Evolutionary conservation across 1,140 invertebrate species (phyloP).

Genomic region (Drosophila equinoxialis): DNA sequence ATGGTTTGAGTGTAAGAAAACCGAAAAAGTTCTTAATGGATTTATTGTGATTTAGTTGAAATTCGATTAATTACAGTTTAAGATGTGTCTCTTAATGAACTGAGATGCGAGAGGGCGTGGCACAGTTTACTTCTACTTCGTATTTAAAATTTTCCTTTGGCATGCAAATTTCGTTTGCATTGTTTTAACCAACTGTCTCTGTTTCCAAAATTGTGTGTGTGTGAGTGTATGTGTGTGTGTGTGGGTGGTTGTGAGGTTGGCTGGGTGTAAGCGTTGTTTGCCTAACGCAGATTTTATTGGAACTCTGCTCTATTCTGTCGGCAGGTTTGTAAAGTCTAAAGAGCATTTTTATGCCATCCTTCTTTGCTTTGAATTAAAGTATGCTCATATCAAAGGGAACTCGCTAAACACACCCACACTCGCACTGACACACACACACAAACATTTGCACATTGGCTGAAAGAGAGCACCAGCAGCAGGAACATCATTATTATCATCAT

Average conservation of each 20-base stretch:
- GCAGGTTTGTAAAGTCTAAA: conserved; percentile 9
- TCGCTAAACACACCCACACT: not conserved
- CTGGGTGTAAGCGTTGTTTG: conserved; percentile 46
- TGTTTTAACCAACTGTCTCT: conserved; percentile 27
- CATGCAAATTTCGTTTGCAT: conserved; percentile 28
- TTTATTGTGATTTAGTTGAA: conserved; percentile 45
- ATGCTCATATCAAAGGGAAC: conserved; percentile 24
- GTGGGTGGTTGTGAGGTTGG: conserved; percentile 28
- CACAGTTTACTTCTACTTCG: not conserved
- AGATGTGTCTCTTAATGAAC: not conserved
- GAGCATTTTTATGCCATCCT: not conserved
- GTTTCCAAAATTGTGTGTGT: not conserved
- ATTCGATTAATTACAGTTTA: conserved; percentile 54
- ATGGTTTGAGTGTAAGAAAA: conserved; percentile 7
- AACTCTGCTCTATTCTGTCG: conserved; percentile 16
- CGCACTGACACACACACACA: not conserved
- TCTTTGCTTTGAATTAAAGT: not conserved
- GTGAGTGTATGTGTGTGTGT: not conserved
- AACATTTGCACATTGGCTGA: not conserved
- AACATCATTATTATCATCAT: conserved; percentile 13
- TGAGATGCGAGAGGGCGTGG: not conserved
- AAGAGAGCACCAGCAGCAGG: conserved; percentile 5
- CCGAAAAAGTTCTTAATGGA: conserved; percentile 43
- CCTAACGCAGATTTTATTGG: conserved; percentile 41
- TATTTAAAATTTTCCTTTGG: conserved; percentile 48